phyloP scores from a whole-genome alignment of 2,797 vertebrate species.

The Sebastolobus alascanus region DNA sequence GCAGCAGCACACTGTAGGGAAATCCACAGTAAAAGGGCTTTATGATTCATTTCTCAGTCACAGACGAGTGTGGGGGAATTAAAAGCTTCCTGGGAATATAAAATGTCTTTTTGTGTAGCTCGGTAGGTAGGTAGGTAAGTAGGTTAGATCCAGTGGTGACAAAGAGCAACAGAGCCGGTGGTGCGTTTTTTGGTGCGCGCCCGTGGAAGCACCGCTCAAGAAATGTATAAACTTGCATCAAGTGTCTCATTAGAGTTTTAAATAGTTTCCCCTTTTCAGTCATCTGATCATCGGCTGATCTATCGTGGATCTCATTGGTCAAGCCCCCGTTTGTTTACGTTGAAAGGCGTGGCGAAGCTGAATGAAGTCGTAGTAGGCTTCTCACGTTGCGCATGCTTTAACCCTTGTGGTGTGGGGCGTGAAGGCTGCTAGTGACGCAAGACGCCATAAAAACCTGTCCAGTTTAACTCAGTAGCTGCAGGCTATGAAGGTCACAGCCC shows the following conservation, averaged over 20 bases:
- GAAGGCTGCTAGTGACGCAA: slow-evolving; percentile 44
- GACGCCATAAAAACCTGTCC: not conserved
- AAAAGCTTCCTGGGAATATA: slow-evolving; percentile 26
- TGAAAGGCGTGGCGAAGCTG: slow-evolving; percentile 82
- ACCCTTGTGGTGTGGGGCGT: slow-evolving; percentile 40
- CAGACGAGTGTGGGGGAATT: slow-evolving; percentile 19
- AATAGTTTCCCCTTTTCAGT: slow-evolving; percentile 84
- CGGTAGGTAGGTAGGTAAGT: not conserved
- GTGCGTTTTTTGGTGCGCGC: slow-evolving; percentile 38
- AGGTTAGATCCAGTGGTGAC: slow-evolving; percentile 47
- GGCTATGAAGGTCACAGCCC: slow-evolving; percentile 11
- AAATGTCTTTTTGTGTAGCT: not conserved
- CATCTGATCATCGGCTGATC: slow-evolving; percentile 90
- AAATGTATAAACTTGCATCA: slow-evolving; percentile 64
- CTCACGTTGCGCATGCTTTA: slow-evolving; percentile 56
- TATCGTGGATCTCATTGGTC: slow-evolving; percentile 84
- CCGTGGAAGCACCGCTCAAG: slow-evolving; percentile 16
- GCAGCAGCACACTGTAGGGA: slow-evolving; percentile 60
- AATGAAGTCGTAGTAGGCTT: slow-evolving; percentile 81
- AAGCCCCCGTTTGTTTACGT: slow-evolving; percentile 84
- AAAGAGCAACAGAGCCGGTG: slow-evolving; percentile 41
- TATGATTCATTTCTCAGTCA: slow-evolving; percentile 73
- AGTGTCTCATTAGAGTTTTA: slow-evolving; percentile 85
- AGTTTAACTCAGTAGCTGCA: not conserved
- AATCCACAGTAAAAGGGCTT: slow-evolving; percentile 69